phyloP scores from a whole-genome alignment of 2,113 vertebrate genomes.

The Orientallactaga bullata region DNA sequence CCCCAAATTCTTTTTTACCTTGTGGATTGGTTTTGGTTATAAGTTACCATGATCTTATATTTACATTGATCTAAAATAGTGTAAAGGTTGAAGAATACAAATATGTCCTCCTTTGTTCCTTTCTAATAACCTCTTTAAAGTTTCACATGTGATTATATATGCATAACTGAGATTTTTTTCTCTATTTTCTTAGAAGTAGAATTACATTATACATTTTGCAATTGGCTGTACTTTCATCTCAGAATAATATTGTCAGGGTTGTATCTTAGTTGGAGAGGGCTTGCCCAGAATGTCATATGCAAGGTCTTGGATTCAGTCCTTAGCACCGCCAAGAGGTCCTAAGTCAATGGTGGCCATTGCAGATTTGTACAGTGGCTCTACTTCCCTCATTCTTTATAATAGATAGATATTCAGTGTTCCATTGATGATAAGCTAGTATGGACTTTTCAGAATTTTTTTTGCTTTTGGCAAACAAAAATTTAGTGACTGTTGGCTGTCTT shows the following conservation, averaged over 20 bases:
- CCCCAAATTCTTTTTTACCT: background rate
- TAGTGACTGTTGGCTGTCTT: background rate
- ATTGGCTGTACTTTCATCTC: background rate
- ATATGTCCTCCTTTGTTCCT: background rate
- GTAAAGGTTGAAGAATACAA: constrained; percentile 19
- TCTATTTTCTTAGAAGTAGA: constrained; percentile 35
- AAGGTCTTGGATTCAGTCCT: too few relatives aligned
- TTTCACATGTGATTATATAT: background rate
- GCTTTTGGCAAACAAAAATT: constrained; percentile 59
- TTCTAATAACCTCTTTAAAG: background rate
- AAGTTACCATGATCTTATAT: constrained; percentile 11
- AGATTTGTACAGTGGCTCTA: background rate
- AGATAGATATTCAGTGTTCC: background rate
- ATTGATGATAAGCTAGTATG: background rate
- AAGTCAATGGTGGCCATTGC: background rate
- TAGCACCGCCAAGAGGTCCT: too few relatives aligned
- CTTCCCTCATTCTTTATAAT: constrained; percentile 39
- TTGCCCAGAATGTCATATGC: too few relatives aligned
- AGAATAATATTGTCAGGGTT: background rate
- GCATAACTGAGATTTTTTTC: background rate
- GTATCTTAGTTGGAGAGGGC: too few relatives aligned
- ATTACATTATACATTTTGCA: background rate
- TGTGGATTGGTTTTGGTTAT: constrained; percentile 11
- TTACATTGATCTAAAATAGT: constrained; percentile 32
- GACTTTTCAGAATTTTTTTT: constrained; percentile 27